Conservation (phyloP, 37 sponge, comb jelly and placozoan genomes). For the Amphimedon queenslandica region DNA sequence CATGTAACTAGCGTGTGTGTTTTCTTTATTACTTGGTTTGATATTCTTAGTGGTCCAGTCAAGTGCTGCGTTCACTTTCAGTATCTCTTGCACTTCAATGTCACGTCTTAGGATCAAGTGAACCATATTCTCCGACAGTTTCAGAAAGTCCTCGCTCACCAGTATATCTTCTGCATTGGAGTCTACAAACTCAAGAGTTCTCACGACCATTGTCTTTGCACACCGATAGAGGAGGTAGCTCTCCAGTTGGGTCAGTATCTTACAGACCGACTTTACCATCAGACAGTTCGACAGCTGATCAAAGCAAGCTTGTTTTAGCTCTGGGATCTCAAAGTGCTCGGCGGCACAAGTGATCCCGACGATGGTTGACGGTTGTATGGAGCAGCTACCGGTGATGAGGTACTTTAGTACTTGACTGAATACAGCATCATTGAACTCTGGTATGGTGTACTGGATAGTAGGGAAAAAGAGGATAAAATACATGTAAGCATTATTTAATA, state of each 20-base stretch:
- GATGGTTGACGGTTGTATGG: conserved; percentile 54
- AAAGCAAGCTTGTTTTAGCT: conserved; percentile 82
- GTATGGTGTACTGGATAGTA: conserved; percentile 36
- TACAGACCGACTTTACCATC: conserved; percentile 44
- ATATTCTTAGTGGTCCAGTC: conserved; percentile 82
- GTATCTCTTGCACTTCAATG: conserved; percentile 42
- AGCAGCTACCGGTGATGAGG: conserved; percentile 73
- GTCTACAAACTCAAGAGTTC: conserved; percentile 76
- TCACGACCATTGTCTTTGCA: conserved; percentile 72
- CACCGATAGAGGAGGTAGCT: conserved; percentile 57
- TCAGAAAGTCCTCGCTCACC: conserved; percentile 36
- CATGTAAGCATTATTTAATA: neutral
- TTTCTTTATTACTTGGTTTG: conserved; percentile 8
- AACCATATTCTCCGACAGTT: conserved; percentile 75
- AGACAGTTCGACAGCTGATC: conserved; percentile 62
- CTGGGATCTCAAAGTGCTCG: conserved; percentile 72
- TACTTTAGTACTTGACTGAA: conserved; percentile 73
- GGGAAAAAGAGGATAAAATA: conserved; percentile 5
- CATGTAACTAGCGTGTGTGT: neutral
- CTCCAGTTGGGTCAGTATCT: conserved; percentile 68
- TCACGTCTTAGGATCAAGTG: conserved; percentile 61
- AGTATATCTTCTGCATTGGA: conserved; percentile 64
- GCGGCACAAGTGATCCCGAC: conserved; percentile 84
- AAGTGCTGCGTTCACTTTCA: conserved; percentile 91
- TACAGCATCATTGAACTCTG: conserved; percentile 40